Base-by-base conservation (phyloP, 2,888 invertebrate species). In the Aphidius colemani region DNA sequence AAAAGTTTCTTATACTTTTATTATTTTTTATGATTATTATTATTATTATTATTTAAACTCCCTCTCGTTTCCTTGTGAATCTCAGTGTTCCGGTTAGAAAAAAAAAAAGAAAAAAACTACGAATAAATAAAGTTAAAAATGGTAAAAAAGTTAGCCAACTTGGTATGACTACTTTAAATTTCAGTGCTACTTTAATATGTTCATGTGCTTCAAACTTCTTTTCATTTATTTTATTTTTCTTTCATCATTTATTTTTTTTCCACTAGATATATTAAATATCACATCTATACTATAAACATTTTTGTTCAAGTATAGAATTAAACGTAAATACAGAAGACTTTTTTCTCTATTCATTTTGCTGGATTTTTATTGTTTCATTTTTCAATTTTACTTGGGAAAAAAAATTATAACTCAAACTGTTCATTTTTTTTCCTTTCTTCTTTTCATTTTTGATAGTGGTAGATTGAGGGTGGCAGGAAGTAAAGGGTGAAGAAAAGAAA, bases 91-190 rank as follows among this genome's bases (percentile, higher is more conserved):
- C 62, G 60, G 30, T 30, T 30, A 2, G 4, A 30, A 30, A 30
- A 30, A 30, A 30, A 30, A 13, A 18, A 18, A n/a, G n/a, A n/a
- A 18, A 18, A 18, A 18, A 18, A 18, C 13, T 30, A 30, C 4
- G 30, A 30, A 30, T 30, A 30, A 30, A 30, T 30, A 30, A 30
- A 30, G 30, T 30, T 30, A 30, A 30, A 30, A 30, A 30, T 45
- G 56, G 66, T 67, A 66, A 67, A 62, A 30, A 64, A 67, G 66
- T 67, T 67, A 62, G 57, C 59, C 62, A 60, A 62, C 62, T 67
- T 66, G 69, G 68, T 61, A 66, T 65, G 67, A 69, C 68, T 70
- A 67, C 70, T 72, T 71, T 69, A 67, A 71, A 71, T 70, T 68
- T 70, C 68, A 69, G 66, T 63, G 57, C 58, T 51, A 59, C 64